A percentile compares a stretch with the other conserved stretches of the same genome.
These are phyloP conservation scores for Serripes groenlandicus DNA, from an alignment of 2,888 invertebrate species.

Conservation along the genomic window DNA sequence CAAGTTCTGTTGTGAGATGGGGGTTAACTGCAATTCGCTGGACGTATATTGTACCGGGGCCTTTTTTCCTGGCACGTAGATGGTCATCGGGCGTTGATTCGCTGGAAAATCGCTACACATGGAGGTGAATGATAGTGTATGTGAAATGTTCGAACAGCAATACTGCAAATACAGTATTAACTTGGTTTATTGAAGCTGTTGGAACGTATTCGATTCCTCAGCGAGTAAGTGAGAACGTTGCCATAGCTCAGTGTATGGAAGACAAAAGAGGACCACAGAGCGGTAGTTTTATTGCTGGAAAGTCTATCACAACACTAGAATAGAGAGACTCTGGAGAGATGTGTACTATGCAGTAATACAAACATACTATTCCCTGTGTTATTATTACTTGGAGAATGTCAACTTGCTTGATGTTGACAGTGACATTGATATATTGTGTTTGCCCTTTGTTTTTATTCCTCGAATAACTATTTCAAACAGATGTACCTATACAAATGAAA, in stretches of 20 bases:
- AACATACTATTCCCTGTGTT: slow-evolving; percentile 41
- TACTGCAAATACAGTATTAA: not conserved
- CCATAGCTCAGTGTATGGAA: slow-evolving; percentile 45
- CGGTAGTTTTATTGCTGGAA: slow-evolving; percentile 48
- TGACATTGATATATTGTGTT: slow-evolving; percentile 40
- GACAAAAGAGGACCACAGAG: slow-evolving; percentile 18
- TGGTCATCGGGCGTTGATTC: not conserved
- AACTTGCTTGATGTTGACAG: slow-evolving; percentile 28
- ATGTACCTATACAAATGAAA: no score
- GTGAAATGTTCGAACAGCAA: not conserved
- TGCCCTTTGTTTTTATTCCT: slow-evolving; percentile 49
- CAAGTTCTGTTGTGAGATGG: not conserved
- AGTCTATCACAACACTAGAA: slow-evolving; percentile 45
- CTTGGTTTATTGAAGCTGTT: not conserved
- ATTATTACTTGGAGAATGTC: slow-evolving; percentile 29
- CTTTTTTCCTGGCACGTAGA: not conserved
- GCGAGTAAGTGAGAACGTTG: slow-evolving; percentile 43
- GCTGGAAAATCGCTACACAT: not conserved
- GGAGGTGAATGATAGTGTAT: not conserved
- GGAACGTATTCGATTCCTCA: slow-evolving; percentile 43
- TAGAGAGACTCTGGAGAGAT: slow-evolving; percentile 59
- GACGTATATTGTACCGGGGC: not conserved
- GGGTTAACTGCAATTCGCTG: not conserved
- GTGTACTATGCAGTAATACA: slow-evolving; percentile 37
- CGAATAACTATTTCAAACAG: no score